These are phyloP conservation scores for Brachypodius melanocephalos DNA, from an alignment of 2,113 vertebrate species.

Conservation along the genomic window DNA sequence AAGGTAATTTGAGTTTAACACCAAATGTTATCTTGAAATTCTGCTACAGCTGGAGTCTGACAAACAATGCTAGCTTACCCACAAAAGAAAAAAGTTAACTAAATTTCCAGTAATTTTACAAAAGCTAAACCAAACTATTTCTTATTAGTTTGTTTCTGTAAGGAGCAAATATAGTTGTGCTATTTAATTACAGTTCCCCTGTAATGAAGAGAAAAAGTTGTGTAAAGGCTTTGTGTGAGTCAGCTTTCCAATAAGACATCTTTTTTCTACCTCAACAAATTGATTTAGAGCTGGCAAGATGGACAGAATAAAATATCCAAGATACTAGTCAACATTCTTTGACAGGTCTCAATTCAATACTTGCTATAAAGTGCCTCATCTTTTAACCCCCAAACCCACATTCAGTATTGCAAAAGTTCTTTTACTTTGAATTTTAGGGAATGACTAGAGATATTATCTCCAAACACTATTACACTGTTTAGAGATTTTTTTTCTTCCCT, in stretches of 20 bases:
- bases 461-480: not conserved
- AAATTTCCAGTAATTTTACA: not conserved
- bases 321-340: not conserved
- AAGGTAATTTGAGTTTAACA: not conserved
- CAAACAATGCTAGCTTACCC: not conserved
- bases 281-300: not conserved
- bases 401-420: not conserved
- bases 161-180: not conserved
- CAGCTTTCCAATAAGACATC: not conserved
- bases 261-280: not conserved
- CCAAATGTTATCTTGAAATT: conserved; percentile 19
- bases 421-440: not conserved
- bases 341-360: not conserved
- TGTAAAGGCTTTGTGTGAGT: not conserved
- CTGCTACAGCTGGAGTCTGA: not conserved
- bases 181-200: not conserved
- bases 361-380: not conserved
- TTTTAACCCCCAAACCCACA: not conserved
- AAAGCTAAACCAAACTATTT: not conserved
- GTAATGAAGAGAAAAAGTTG: not conserved
- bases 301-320: not conserved
- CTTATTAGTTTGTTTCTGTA: not conserved
- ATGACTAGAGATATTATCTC: not conserved
- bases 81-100: not conserved
- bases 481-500: not conserved